Evolutionary conservation across 2,797 vertebrate species (phyloP), one percentile per base, ranked within the genome.

Genomic region (Rhadinocentrus ornatus): DNA sequence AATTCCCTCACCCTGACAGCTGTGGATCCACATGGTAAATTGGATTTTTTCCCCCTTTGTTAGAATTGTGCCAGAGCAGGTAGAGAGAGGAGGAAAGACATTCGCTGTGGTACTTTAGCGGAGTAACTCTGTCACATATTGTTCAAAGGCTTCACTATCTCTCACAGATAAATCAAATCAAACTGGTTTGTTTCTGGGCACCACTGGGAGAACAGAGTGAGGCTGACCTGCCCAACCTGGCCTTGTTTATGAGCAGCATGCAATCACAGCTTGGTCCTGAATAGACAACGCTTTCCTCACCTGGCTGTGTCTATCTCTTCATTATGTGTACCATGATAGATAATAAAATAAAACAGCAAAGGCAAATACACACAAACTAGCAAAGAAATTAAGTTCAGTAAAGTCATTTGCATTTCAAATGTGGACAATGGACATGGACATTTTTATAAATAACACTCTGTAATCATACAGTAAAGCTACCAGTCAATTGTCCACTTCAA

Each of bases 1-100:
- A 91, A 93, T 92, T 93, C 91, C 85, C 85, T 67, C 44, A 77
- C 83, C 11, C 75, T 91, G 91, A 93, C 91, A 93, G 91, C 87
- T 86, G 89, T 67, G 81, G 87, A 91, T 88, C 85, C 87, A 37
- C 91, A 90, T 89, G 83, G 90, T 81, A 92, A 91, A 92, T 93
- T 91, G 90, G 90, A 92, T 92, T 91, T 88, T 74, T 65, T 69
- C 56, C 29, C 52, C 62, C 70, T 86, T 88, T 88, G 80, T 86
- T 80, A 61, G 78, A 78, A 66, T 66, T 82, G 84, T 71, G 62
- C 58, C 78, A 55, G 76, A 63, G 75, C 79, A 91, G 89, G 84
- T 90, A 86, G 84, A 86, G 88, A 81, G 70, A 84, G 37, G 65
- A 77, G 46, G 77, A 67, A 70, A 81, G 68, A 77, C 84, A 80